Percentiles rank a stretch among this genome's conserved stretches.
Conservation (phyloP, 2,113 vertebrate species). For the Oxygymnocypris stewartii region DNA sequence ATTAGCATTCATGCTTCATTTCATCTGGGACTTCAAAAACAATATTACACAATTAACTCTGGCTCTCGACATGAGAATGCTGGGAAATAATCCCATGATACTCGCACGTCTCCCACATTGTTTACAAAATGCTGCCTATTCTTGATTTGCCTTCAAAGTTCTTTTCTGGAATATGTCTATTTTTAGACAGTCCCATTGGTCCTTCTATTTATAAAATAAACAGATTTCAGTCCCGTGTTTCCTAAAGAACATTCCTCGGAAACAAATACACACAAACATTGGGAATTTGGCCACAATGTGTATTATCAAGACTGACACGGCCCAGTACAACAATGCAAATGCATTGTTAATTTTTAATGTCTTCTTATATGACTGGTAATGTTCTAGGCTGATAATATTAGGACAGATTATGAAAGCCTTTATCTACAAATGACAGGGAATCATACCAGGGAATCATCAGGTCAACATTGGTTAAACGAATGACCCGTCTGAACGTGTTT, state of each 20-base stretch:
- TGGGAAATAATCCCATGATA: conserved; percentile 15
- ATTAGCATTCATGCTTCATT: conserved; percentile 57
- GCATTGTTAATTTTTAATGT: neutral
- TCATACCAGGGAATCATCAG: too few relatives aligned
- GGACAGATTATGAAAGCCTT: too few relatives aligned
- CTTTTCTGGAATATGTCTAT: conserved; percentile 30
- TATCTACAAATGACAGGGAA: too few relatives aligned
- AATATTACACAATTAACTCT: conserved; percentile 58
- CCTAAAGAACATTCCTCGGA: conserved; percentile 9
- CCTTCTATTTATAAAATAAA: neutral
- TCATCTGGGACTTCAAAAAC: conserved; percentile 42
- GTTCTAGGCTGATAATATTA: neutral
- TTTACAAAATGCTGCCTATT: neutral
- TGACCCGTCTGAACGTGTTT: too few relatives aligned
- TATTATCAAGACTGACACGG: neutral
- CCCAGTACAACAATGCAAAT: neutral
- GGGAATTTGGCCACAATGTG: neutral
- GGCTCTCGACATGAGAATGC: conserved; percentile 22
- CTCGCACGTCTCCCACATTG: conserved; percentile 34
- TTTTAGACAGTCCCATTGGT: conserved; percentile 24
- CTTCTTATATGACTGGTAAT: neutral
- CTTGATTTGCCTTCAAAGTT: conserved; percentile 7
- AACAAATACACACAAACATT: conserved; percentile 15
- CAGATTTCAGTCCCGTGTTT: neutral
- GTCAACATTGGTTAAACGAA: too few relatives aligned